Percentiles rank a stretch among this genome's conserved stretches.
Conservation (phyloP, 2,888 invertebrate genomes). For the Clunio marinus region DNA sequence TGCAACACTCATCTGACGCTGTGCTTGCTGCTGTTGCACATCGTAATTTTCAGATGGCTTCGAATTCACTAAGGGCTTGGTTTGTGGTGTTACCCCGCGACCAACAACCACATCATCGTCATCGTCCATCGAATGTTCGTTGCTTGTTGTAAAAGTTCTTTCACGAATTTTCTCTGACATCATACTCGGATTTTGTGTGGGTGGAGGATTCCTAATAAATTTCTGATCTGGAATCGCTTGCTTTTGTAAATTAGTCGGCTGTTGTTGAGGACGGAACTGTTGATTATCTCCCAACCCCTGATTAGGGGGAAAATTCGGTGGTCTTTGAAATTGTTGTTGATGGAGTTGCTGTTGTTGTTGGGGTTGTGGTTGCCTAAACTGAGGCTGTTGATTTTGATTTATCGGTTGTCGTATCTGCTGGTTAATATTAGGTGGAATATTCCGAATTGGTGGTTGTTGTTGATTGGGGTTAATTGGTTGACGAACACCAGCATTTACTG, state of each 20-base stretch:
- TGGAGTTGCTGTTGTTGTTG: constrained; percentile 1
- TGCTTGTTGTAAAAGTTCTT: constrained; percentile 41
- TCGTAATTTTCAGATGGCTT: not conserved
- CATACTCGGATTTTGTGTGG: constrained; percentile 34
- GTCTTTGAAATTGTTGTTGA: constrained; percentile 13
- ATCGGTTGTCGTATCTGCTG: constrained; percentile 13
- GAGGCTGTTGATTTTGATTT: constrained; percentile 15
- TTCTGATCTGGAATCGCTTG: constrained; percentile 20
- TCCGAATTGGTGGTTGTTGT: constrained; percentile 27
- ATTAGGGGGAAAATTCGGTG: not conserved
- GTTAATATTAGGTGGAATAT: constrained; percentile 14
- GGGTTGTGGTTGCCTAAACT: not conserved
- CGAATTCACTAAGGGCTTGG: not conserved
- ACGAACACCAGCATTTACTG: constrained; percentile 33
- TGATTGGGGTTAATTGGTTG: constrained; percentile 24
- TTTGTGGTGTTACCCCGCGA: constrained; percentile 47
- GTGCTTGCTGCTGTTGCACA: not conserved
- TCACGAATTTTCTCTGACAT: constrained; percentile 41
- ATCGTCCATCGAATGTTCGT: constrained; percentile 44
- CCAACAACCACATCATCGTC: constrained; percentile 51
- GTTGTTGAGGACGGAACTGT: constrained; percentile 5
- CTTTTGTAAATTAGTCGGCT: too few relatives aligned
- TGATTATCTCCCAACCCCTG: not conserved
- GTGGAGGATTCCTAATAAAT: constrained; percentile 11
- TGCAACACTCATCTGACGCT: not conserved